Evolutionary conservation across 2,888 invertebrate species (phyloP).

Genomic region (Thumatha senex): DNA sequence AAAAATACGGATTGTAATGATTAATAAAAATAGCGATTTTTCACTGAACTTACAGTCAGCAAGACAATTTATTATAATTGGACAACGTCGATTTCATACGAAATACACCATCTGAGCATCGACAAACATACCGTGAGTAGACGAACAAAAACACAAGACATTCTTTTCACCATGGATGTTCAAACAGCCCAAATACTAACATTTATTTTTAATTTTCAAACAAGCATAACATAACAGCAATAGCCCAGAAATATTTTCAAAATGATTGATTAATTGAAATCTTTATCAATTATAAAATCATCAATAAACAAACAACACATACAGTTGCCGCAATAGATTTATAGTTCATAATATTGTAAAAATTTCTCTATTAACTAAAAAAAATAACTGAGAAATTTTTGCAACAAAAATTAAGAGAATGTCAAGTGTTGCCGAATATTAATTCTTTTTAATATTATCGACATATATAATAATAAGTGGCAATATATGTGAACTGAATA

Average conservation of each 20-base stretch:
- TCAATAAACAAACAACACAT: constrained; percentile 46
- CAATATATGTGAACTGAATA: constrained; percentile 51
- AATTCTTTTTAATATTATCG: constrained; percentile 80
- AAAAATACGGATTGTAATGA: constrained; percentile 49
- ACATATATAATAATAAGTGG: constrained; percentile 74
- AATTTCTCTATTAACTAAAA: constrained; percentile 27
- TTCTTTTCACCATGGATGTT: constrained; percentile 70
- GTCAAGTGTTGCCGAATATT: constrained; percentile 83
- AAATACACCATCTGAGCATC: constrained; percentile 37
- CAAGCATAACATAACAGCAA: constrained; percentile 62
- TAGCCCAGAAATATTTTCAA: constrained; percentile 74
- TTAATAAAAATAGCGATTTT: constrained; percentile 76
- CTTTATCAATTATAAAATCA: constrained; percentile 40
- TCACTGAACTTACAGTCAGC: constrained; percentile 57
- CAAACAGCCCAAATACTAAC: constrained; percentile 67
- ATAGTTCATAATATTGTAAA: constrained; percentile 59
- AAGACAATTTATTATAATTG: constrained; percentile 47
- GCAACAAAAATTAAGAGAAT: constrained; percentile 63
- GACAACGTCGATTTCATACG: constrained; percentile 32
- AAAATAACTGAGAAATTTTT: constrained; percentile 38
- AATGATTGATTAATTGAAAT: constrained; percentile 54
- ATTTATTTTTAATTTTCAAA: constrained; percentile 57
- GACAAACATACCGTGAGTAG: constrained; percentile 51
- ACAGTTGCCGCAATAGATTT: constrained; percentile 78
- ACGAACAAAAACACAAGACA: constrained; percentile 67